A percentile compares a stretch with the other conserved stretches of the same genome.
These are phyloP conservation scores for Mantis religiosa DNA, from an alignment of 2,888 invertebrate species.

Conservation along the genomic window DNA sequence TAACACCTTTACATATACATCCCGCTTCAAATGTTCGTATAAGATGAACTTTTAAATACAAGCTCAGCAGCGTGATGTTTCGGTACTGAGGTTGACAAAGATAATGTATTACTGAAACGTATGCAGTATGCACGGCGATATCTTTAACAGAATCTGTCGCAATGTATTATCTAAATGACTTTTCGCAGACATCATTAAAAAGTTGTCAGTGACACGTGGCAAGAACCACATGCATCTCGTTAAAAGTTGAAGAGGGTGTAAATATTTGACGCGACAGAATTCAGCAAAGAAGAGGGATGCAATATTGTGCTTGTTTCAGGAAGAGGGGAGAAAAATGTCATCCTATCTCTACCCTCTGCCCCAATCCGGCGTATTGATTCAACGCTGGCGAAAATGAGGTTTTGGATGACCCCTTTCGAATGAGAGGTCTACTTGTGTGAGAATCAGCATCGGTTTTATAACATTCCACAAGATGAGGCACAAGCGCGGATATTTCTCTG, in stretches of 20 bases:
- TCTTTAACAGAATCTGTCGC: too few species aligned
- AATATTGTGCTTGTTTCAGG: neutral
- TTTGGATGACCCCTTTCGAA: neutral
- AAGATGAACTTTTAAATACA: too few species aligned
- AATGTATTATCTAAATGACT: neutral
- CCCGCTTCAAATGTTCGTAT: too few species aligned
- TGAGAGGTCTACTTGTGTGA: neutral
- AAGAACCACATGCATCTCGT: neutral
- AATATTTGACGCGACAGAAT: neutral
- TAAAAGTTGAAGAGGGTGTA: neutral
- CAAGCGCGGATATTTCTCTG: too few species aligned
- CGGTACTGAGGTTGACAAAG: too few species aligned
- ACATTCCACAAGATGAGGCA: too few species aligned
- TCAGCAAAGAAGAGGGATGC: neutral
- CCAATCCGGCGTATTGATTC: neutral
- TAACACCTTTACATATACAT: too few species aligned
- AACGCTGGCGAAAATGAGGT: neutral
- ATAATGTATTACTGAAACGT: too few species aligned
- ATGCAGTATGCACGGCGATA: too few species aligned
- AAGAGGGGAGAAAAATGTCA: neutral
- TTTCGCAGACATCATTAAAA: neutral
- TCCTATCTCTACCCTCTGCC: neutral
- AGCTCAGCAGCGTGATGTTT: too few species aligned
- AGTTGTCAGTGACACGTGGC: neutral
- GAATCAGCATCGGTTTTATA: too few species aligned